Evolutionary conservation across 2,113 vertebrate species (phyloP), one percentile per base, ranked within the genome.

Genomic region (Passer domesticus): DNA sequence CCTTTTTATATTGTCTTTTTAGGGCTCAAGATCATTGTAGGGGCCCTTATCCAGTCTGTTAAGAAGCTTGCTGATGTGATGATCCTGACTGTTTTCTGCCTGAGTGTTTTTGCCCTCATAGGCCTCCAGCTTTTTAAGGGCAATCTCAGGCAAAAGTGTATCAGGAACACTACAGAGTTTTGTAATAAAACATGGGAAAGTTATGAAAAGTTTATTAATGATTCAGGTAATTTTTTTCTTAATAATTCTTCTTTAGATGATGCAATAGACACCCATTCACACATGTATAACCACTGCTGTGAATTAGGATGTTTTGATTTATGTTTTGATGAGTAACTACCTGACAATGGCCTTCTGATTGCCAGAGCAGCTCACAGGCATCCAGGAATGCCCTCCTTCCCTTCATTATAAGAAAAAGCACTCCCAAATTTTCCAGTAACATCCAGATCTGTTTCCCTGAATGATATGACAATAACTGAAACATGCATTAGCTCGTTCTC

Each of bases 101-200:
- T 99, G 69, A 99, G 99, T 44, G 98, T 99, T 91, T 99, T 99
- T 82, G 99, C 99, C 41, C 98, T 99, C 79, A 98, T 99, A 83
- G 99, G 99, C 63, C 98, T 99, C 72, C 99, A 99, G 97, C 99
- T 99, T 90, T 99, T 99, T 97, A 99, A 99, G 98, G 99, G 99
- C 18, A 99, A 99, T 94, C 97, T 99, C 83, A 98, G 98, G 59
- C 98, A 99, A 88, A 99, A 99, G 49, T 99, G 99, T 19, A 87
- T 99, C 47, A 98, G 93, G 93, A 98, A 97, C 87, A 93, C 96
- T 6, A 96, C 91, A 2, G 96, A 94, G 41, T 91, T 94, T 43
- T 53, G 92, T 13, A 6, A 97, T 55, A 66, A 92, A 96, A 98
- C 97, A 47, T 98, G 98, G 98, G 43, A 94, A 20, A 98, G 97